phyloP scores from a whole-genome alignment of 2,797 vertebrate genomes.

The Luscinia megarhynchos region DNA sequence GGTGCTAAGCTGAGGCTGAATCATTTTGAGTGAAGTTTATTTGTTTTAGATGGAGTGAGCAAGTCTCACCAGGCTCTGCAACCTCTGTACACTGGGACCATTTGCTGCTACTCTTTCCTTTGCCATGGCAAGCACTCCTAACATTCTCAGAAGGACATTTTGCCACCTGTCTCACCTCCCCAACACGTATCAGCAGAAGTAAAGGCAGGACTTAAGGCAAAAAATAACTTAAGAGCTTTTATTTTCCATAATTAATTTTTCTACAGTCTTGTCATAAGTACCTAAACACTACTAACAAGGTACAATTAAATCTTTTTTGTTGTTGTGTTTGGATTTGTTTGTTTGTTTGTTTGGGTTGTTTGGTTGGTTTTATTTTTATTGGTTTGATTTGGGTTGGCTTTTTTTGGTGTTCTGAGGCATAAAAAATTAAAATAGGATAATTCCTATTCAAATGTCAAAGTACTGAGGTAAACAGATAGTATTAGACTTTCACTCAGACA shows the following conservation, averaged over 20 bases:
- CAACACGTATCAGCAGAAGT: not conserved
- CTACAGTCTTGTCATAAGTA: not conserved
- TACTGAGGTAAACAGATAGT: not conserved
- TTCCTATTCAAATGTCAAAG: not conserved
- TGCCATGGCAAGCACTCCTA: not conserved
- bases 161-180: not conserved
- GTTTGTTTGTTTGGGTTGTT: too few species aligned
- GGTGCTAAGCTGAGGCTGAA: not conserved
- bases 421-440: not conserved
- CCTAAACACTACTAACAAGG: not conserved
- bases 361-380: not conserved
- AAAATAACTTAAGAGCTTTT: not conserved
- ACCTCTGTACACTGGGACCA: rapidly evolving
- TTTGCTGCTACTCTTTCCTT: not conserved
- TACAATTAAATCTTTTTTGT: not conserved
- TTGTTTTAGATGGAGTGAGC: not conserved
- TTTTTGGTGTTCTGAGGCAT: not conserved
- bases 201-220: not conserved
- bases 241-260: not conserved
- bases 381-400: not conserved
- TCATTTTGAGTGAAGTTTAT: not conserved
- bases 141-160: not conserved
- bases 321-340: too few species aligned
- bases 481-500: not conserved
- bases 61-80: not conserved